Base-by-base conservation (phyloP, 2,113 vertebrate genomes). In the Oncorhynchus kisutch region DNA sequence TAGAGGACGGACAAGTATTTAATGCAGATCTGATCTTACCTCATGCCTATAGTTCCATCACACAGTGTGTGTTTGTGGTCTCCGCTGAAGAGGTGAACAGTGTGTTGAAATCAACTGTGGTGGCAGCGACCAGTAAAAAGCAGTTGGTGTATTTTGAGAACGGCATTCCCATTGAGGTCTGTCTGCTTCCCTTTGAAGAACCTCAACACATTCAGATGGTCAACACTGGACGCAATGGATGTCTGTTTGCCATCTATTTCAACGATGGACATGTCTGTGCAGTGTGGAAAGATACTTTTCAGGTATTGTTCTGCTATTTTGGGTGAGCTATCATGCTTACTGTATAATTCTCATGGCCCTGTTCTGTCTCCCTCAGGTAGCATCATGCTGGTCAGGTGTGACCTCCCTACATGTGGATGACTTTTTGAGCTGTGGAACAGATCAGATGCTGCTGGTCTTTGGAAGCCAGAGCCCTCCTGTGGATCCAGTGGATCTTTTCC, bases 381-480 rank as follows among this genome's bases (percentile, higher is more conserved):
- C 91, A 51, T 91, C 90, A 25, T 91, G 88, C 65, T 98, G 96
- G 96, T 91, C 96, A 73, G 82, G 87, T 2, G 88, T 96, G 78
- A 85, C 70, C 57, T 91, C 91, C 14, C 72, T 95, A 34, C 90
- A 95, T 22, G 89, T 97, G 71, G 96, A 97, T 81, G 97, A 99
- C 81, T 98, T 97, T 78, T 39, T 95, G 84, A 91, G 95, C 79
- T 92, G 73, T 88, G 98, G 98, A 82, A 94, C 89, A 24, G 96
- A 98, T 51, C 98, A 99, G 90, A 87, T 97, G 51, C 83, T 99
- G 29, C 64, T 98, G 29, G 34, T 97, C 88, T 96, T 95, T 85
- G 84, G 92, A 64, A 89, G 94, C 70, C 76, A 80, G 2, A 59
- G 51, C n/a, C 84, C 71, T 57, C 70, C 75, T 68, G 84, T 87